Base-by-base conservation (phyloP, 2,113 vertebrate genomes). In the Ia io region DNA sequence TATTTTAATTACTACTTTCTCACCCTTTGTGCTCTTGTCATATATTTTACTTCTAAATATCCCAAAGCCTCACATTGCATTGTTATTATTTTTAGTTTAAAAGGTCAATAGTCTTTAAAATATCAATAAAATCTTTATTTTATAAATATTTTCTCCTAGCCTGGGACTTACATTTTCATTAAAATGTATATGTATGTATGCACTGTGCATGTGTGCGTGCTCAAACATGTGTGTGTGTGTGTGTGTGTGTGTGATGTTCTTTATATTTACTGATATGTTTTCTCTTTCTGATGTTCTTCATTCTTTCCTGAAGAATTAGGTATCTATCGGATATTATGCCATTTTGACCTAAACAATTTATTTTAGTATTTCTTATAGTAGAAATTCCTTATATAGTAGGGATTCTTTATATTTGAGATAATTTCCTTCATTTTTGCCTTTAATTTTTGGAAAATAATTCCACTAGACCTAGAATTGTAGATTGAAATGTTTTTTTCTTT, bases 31-130 rank as follows among this genome's bases (percentile, higher is more conserved):
- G 49, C 10, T 63, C 35, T 71, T 91, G 18, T 69, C n/a, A 90
- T 37, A 70, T 35, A 83, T 35, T 74, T 80, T 87, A 95, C 59
- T 93, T 93, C 53, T 63, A 83, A 84, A 71, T 88, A 78, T 74
- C 32, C 44, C 18, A 65, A n/a, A 90, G 47, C 56, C 18, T 73
- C 44, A 56, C 16, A 70, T 35, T 71, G 63, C 14, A 30, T 70
- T 40, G 18, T 63, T 83, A 71, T 69, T 86, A 76, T 51, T 77
- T 82, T 93, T 87, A 87, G 49, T 90, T 82, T 93, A 51, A 90
- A 59, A 82, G 18, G 9, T 59, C 22, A 74, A 63, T 35, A 78
- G 65, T 80, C 6, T 90, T 93, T 90, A 69, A 69, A 56, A 56
- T 22, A 56, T 56, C 20, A 56, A 56, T 56, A 56, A 56, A 56